Percentiles rank a stretch among this genome's conserved stretches.
Conservation (phyloP, 1,140 invertebrate genomes). For the Wasmannia auropunctata region DNA sequence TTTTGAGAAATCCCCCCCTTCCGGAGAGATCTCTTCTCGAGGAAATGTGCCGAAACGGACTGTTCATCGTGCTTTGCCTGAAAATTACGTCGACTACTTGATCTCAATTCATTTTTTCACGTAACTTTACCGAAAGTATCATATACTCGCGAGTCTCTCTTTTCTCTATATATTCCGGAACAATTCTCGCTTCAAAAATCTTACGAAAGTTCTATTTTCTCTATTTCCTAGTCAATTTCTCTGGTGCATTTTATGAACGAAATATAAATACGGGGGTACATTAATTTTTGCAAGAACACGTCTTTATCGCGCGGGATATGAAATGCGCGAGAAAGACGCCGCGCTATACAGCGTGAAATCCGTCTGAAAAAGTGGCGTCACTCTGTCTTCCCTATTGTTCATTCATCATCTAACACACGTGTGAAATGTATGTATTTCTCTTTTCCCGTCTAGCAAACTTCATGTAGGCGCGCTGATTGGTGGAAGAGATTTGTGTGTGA, state of each 20-base stretch:
- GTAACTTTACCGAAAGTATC: constrained; percentile 4
- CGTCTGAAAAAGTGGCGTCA: constrained; percentile 13
- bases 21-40: constrained; percentile 17
- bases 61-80: constrained; percentile 61
- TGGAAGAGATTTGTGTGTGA: constrained; percentile 86
- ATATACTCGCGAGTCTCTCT: not conserved
- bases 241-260: not conserved
- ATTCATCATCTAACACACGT: constrained; percentile 77
- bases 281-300: not conserved
- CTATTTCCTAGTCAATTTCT: not conserved
- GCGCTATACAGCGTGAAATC: not conserved
- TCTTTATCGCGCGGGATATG: not conserved
- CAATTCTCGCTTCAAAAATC: not conserved
- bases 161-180: not conserved
- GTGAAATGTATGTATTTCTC: constrained; percentile 82
- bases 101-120: not conserved
- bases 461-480: constrained; percentile 88
- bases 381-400: constrained; percentile 18
- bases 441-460: constrained; percentile 88
- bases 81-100: constrained; percentile 20
- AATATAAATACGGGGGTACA: constrained; percentile 4
- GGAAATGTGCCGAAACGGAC: constrained; percentile 27
- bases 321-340: constrained; percentile 27
- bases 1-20: constrained; percentile 19
- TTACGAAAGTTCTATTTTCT: not conserved